Conservation (phyloP, 2,797 vertebrate species). For the Chloroceryle inda region DNA sequence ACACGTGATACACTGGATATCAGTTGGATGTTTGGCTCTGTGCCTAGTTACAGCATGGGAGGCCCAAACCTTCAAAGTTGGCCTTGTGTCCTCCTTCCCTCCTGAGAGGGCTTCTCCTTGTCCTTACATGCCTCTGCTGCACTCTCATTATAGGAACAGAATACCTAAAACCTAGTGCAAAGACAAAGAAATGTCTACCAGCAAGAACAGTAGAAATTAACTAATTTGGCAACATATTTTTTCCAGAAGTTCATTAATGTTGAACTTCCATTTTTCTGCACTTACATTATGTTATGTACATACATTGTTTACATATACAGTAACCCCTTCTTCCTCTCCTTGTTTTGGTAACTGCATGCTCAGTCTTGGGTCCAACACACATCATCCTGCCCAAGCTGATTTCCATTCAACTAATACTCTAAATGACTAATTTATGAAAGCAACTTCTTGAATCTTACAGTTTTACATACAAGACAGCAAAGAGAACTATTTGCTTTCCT, state of each 20-base stretch:
- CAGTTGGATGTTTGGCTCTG: conserved; percentile 66
- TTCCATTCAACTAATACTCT: neutral
- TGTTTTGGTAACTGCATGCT: neutral
- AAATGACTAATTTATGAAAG: neutral
- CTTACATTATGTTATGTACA: neutral
- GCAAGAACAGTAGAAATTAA: conserved; percentile 41
- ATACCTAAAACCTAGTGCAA: conserved; percentile 64
- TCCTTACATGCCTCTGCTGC: conserved; percentile 64
- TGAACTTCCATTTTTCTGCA: neutral
- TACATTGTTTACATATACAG: neutral
- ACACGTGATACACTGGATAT: neutral
- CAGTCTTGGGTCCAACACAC: neutral
- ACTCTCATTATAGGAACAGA: conserved; percentile 62
- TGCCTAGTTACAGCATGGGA: conserved; percentile 65
- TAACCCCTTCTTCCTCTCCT: neutral
- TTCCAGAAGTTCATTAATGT: neutral
- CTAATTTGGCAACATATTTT: neutral
- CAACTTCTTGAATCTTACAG: neutral
- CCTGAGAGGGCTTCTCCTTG: conserved; percentile 60
- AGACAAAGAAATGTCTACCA: conserved; percentile 64
- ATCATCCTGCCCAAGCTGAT: neutral
- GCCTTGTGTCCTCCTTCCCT: conserved; percentile 52
- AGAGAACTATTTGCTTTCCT: neutral
- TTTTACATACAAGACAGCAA: neutral
- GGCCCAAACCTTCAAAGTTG: conserved; percentile 65